These are phyloP conservation scores for Lithobates pipiens DNA, from an alignment of 2,797 vertebrate species.

Conservation along the genomic window DNA sequence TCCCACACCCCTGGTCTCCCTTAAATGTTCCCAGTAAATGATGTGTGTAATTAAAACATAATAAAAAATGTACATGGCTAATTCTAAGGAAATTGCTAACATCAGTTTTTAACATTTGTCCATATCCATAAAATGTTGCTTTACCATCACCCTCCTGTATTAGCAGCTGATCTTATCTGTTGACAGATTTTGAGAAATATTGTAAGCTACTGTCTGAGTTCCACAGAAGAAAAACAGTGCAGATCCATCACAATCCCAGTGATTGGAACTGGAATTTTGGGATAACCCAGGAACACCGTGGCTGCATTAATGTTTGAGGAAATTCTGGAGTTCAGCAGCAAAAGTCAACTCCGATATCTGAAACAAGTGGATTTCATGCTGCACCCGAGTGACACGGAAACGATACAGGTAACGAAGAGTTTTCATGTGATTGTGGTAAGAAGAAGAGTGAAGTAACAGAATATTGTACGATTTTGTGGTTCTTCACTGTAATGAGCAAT, in stretches of 20 bases:
- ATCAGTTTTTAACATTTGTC: no score
- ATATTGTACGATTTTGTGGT: no score
- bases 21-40: no score
- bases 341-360: conserved; percentile 64
- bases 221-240: conserved; percentile 79
- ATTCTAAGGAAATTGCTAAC: no score
- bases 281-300: conserved; percentile 80
- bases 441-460: no score
- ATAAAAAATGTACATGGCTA: no score
- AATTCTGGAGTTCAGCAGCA: conserved; percentile 75
- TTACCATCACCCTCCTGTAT: no score
- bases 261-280: conserved; percentile 88
- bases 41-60: no score
- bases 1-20: no score
- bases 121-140: no score
- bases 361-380: conserved; percentile 80
- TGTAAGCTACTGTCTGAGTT: conserved; percentile 77
- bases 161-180: no score
- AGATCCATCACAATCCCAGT: conserved; percentile 85
- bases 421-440: background rate
- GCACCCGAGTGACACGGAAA: conserved; percentile 75
- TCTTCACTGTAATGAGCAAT: no score
- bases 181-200: conserved; percentile 73
- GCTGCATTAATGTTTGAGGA: conserved; percentile 77
- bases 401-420: background rate